phyloP scores from a whole-genome alignment of 2,797 vertebrate species.

The Girardinus metallicus region DNA sequence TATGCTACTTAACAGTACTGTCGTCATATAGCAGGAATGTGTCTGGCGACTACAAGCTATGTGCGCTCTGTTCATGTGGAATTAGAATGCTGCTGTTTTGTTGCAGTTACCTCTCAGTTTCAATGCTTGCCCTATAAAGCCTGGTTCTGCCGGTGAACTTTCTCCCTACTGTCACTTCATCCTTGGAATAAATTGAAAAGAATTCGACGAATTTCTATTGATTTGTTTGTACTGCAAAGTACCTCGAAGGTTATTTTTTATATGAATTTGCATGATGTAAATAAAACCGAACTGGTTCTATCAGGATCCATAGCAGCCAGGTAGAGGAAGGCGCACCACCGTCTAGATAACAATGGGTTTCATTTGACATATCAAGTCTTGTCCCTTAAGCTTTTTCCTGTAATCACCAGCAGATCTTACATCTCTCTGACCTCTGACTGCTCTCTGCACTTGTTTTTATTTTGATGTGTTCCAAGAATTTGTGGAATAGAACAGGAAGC shows the following conservation, averaged over 20 bases:
- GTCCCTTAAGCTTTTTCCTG: neutral
- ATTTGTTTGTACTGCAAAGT: neutral
- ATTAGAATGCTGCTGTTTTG: neutral
- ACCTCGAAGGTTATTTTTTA: neutral
- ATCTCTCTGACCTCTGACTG: constrained; percentile 55
- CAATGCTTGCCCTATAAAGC: neutral
- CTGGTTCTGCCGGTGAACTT: neutral
- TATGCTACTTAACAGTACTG: neutral
- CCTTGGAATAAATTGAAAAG: neutral
- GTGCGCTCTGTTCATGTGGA: neutral
- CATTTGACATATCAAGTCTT: neutral
- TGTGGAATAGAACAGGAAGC: constrained; percentile 64
- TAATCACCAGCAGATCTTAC: constrained; percentile 39
- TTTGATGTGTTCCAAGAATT: constrained; percentile 68
- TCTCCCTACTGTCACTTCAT: neutral
- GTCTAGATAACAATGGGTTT: neutral
- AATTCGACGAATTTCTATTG: neutral
- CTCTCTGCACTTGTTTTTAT: constrained; percentile 54
- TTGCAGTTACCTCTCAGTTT: neutral
- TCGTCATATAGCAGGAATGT: neutral
- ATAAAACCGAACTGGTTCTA: neutral
- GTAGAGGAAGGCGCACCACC: neutral
- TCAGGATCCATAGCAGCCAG: constrained; percentile 1
- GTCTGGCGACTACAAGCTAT: neutral
- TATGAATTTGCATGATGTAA: neutral